Base-by-base conservation (phyloP, 2,888 invertebrate species). In the Dascillus cervinus region DNA sequence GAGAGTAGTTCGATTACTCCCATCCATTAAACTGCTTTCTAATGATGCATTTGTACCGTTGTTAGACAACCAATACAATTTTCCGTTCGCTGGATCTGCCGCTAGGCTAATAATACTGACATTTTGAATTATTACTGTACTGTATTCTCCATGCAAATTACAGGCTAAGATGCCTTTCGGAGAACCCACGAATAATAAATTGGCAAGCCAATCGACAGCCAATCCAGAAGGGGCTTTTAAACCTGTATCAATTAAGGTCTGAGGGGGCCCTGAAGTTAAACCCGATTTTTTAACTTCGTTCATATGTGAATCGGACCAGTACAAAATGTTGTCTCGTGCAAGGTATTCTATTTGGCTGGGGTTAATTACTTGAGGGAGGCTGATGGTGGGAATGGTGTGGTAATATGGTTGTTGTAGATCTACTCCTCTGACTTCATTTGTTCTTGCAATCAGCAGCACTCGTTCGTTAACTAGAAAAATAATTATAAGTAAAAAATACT, bases 151-250 rank as follows among this genome's bases (percentile, higher is more conserved):
- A 42, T 74, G 71, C 29, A 86, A 65, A 52, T 77, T 82, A 42
- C 79, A 75, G 1, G 76, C 87, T 31, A 75, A 68, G 43, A 91
- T 83, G 5, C 75, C 71, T 34, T 64, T 66, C 1, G 77, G 74
- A 0, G 79, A 77, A 3, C 60, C 52, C 56, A 87, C 77, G 65
- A 82, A 86, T 63, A 87, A 70, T 53, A 83, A 72, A 24, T 76
- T 69, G 9, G 85, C 82, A 35, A 84, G 73, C 84, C 85, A 86
- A 68, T 91, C 89, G 34, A 90, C 71, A 19, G 86, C 85, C 56
- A 91, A 74, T 2, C 83, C 88, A 29, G 72, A 70, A 14, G 81
- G 77, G 45, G 69, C 65, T 43, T 69, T 68, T 36, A 75, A 63
- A 23, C 79, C 81, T 24, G 81, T 77, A 59, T 87, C 86, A 27